Percentiles rank a stretch among this genome's conserved stretches.
Evolutionary conservation across 2,888 invertebrate species (phyloP).

Genomic region (Melinaea marsaeus): DNA sequence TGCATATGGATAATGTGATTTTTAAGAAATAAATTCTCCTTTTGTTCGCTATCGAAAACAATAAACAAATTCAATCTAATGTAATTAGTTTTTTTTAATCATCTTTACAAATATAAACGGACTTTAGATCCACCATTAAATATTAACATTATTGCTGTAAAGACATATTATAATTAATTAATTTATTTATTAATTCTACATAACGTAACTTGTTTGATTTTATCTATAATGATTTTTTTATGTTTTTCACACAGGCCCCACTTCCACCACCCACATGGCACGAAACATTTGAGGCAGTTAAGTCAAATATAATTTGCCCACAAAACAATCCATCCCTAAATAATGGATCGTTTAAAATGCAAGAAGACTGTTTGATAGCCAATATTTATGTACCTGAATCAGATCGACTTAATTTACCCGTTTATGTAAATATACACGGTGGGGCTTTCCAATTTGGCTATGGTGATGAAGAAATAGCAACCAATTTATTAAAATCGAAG

Average conservation of each 20-base stretch:
- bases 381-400: slow-evolving; percentile 36
- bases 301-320: slow-evolving; percentile 38
- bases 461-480: slow-evolving; percentile 35
- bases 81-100: too few species aligned
- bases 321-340: slow-evolving; percentile 26
- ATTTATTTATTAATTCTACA: too few species aligned
- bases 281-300: slow-evolving; percentile 36
- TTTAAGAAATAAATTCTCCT: too few species aligned
- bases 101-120: too few species aligned
- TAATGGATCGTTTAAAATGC: background rate
- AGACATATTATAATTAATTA: slow-evolving; percentile 34
- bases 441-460: slow-evolving; percentile 55
- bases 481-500: slow-evolving; percentile 37
- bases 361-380: slow-evolving; percentile 35
- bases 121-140: too few species aligned
- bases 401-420: slow-evolving; percentile 40
- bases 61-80: too few species aligned
- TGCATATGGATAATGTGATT: too few species aligned
- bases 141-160: slow-evolving; percentile 16
- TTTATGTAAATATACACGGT: slow-evolving; percentile 61
- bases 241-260: slow-evolving; percentile 35
- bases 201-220: slow-evolving; percentile 32
- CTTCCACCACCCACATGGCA: slow-evolving; percentile 41
- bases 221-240: too few species aligned
- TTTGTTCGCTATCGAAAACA: too few species aligned